These are phyloP conservation scores for Cheilosia variabilis DNA, from an alignment of 2,888 invertebrate genomes.

Conservation along the genomic window DNA sequence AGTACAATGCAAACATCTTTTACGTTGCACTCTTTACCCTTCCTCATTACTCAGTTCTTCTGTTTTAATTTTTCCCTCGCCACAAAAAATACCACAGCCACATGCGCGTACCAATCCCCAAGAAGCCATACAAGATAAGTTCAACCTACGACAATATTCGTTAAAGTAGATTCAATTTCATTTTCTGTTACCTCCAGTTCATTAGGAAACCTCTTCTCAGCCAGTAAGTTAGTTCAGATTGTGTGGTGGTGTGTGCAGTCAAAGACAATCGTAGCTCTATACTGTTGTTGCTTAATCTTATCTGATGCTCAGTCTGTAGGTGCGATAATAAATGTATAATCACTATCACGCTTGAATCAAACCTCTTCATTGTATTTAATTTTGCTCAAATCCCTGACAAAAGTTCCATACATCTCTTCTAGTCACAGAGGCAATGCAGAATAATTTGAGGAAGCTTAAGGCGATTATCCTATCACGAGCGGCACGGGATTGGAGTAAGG, in stretches of 20 bases:
- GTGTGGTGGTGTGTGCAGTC: constrained; percentile 51
- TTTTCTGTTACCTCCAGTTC: constrained; percentile 58
- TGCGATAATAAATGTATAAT: constrained; percentile 32
- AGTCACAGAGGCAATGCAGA: constrained; percentile 81
- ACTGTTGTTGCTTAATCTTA: constrained; percentile 60
- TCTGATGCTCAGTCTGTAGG: constrained; percentile 58
- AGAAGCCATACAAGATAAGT: constrained; percentile 73
- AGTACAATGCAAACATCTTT: constrained; percentile 7
- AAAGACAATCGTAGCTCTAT: constrained; percentile 29
- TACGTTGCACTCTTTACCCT: constrained; percentile 16
- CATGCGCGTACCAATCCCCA: constrained; percentile 66
- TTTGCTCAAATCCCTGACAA: constrained; percentile 14
- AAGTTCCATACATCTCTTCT: constrained; percentile 30
- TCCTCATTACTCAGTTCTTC: constrained; percentile 3
- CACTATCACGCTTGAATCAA: constrained; percentile 11
- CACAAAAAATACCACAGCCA: constrained; percentile 36
- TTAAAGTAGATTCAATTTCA: constrained; percentile 67
- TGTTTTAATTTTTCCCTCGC: constrained; percentile 16
- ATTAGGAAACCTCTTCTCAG: constrained; percentile 53
- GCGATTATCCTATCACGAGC: constrained; percentile 80
- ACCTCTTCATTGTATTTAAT: constrained; percentile 8
- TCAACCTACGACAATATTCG: constrained; percentile 72
- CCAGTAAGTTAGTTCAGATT: constrained; percentile 38
- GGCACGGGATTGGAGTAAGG: constrained; percentile 79
- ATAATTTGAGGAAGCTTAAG: constrained; percentile 81